phyloP scores from a whole-genome alignment of 1,140 invertebrate species.

The Asobara japonica region DNA sequence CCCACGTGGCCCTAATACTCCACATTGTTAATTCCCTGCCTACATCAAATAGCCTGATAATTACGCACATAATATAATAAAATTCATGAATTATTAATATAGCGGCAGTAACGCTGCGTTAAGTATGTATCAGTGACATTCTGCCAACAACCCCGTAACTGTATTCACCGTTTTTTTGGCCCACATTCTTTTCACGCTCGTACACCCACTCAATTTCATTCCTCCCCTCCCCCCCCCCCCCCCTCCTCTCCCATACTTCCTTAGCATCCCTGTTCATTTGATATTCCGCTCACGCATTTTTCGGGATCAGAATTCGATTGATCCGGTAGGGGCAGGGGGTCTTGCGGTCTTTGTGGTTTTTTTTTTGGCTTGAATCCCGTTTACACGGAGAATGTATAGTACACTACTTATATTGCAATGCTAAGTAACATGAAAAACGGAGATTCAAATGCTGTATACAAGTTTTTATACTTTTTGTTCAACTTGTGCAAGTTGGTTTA shows the following conservation, averaged over 20 bases:
- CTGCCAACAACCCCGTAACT: background rate
- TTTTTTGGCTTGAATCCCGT: background rate
- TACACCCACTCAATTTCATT: conserved; percentile 14
- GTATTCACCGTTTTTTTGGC: background rate
- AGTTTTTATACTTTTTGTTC: background rate
- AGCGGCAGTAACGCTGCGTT: background rate
- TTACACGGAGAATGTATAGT: background rate
- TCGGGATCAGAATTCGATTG: background rate
- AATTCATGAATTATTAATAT: background rate
- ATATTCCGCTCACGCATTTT: conserved; percentile 3
- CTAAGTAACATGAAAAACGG: background rate
- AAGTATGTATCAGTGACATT: background rate
- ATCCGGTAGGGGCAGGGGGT: background rate
- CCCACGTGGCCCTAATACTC: no score
- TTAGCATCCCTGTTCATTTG: background rate
- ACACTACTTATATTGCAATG: background rate
- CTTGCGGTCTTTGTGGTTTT: background rate
- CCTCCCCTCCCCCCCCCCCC: no score
- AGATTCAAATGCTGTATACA: conserved; percentile 22
- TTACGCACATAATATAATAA: background rate
- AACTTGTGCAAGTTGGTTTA: conserved; percentile 23
- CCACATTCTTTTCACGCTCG: background rate
- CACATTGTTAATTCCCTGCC: background rate
- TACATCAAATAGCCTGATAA: background rate
- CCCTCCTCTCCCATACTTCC: background rate